Percentiles rank a stretch among this genome's conserved stretches.
Evolutionary conservation across 1,140 invertebrate genomes (phyloP).

Genomic region (Lordiphosa collinella): DNA sequence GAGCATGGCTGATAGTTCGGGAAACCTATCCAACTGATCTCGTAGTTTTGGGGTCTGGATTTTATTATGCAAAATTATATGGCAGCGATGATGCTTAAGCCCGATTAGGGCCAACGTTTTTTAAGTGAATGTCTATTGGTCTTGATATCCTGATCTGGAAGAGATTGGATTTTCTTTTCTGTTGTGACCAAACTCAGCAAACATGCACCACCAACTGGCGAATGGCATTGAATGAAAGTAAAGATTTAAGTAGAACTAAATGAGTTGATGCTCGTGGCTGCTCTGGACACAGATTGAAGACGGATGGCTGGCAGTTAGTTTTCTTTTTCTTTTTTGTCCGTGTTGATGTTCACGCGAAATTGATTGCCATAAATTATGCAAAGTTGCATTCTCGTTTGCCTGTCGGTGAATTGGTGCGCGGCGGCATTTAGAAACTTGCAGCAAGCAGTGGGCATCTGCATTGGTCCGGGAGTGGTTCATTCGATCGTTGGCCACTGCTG

Average conservation of each 20-base stretch:
- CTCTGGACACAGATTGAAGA: neutral
- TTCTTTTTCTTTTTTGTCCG: constrained; percentile 21
- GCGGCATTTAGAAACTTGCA: constrained; percentile 47
- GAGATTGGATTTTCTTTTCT: constrained; percentile 11
- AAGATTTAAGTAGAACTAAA: constrained; percentile 53
- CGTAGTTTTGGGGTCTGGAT: neutral
- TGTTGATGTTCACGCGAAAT: constrained; percentile 54
- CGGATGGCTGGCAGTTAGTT: constrained; percentile 32
- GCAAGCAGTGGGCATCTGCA: constrained; percentile 15
- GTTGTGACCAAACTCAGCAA: constrained; percentile 38
- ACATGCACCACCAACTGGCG: constrained; percentile 17
- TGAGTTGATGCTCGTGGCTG: constrained; percentile 37
- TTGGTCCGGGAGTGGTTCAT: constrained; percentile 32
- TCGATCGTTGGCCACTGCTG: constrained; percentile 18
- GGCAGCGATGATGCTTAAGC: neutral
- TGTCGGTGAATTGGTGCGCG: constrained; percentile 47
- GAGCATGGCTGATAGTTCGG: no score
- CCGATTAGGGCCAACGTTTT: constrained; percentile 32
- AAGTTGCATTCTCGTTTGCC: constrained; percentile 43
- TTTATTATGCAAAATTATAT: constrained; percentile 46
- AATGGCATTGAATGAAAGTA: constrained; percentile 47
- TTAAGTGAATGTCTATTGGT: constrained; percentile 28
- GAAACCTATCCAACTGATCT: no score
- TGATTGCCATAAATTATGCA: constrained; percentile 62
- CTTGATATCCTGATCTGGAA: constrained; percentile 18